phyloP scores from a whole-genome alignment of 2,797 vertebrate genomes.

The Heteromormyrus szaboi region DNA sequence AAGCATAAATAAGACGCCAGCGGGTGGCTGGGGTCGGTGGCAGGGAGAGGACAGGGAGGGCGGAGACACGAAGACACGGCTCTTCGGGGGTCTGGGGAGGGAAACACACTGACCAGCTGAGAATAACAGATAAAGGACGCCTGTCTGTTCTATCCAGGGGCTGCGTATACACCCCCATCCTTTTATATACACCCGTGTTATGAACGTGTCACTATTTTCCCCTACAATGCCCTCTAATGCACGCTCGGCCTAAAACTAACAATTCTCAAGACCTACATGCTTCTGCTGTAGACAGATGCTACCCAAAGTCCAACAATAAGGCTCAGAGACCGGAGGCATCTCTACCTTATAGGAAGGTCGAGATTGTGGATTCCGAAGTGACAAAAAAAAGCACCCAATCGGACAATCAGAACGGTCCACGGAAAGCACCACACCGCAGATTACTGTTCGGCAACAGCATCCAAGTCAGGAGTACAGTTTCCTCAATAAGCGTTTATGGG shows the following conservation, averaged over 20 bases:
- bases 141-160: not conserved
- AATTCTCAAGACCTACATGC: not conserved
- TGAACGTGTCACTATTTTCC: not conserved
- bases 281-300: not conserved
- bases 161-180: not conserved
- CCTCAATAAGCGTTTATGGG: conserved; percentile 62
- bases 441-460: not conserved
- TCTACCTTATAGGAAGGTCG: not conserved
- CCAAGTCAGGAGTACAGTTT: conserved; percentile 40
- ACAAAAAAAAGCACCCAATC: not conserved
- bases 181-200: not conserved
- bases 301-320: not conserved
- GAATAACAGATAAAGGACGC: not conserved
- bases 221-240: not conserved
- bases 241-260: not conserved
- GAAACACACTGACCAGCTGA: not conserved
- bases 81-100: not conserved
- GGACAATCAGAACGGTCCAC: not conserved
- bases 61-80: not conserved
- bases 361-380: not conserved
- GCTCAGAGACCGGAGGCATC: not conserved
- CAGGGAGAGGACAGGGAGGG: not conserved
- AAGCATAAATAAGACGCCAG: conserved; percentile 1
- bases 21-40: not conserved
- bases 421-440: not conserved